Conservation (phyloP, 2,888 invertebrate species). For the Coecobrya sp. region DNA sequence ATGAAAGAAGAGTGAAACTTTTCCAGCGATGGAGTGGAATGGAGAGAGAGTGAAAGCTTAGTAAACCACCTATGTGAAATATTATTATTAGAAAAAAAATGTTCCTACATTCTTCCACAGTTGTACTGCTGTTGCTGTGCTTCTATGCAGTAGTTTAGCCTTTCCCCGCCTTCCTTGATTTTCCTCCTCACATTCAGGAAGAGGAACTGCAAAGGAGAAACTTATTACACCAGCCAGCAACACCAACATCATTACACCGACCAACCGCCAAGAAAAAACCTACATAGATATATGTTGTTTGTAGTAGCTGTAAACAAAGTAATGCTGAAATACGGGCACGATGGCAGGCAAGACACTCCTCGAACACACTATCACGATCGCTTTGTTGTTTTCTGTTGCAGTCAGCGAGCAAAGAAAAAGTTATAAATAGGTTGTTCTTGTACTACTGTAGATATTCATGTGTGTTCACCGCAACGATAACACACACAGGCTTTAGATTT, state of each 20-base stretch:
- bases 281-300: too few relatives aligned
- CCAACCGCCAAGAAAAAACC: neutral
- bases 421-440: slow-evolving; percentile 16
- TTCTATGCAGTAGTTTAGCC: slow-evolving; percentile 38
- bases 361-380: slow-evolving; percentile 5
- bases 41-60: neutral
- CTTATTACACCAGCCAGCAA: slow-evolving; percentile 22
- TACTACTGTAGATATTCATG: slow-evolving; percentile 9
- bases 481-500: neutral
- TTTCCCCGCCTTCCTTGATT: slow-evolving; percentile 59
- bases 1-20: slow-evolving; percentile 24
- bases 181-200: slow-evolving; percentile 53
- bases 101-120: neutral
- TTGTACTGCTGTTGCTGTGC: neutral
- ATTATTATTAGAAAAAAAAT: slow-evolving; percentile 25
- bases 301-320: slow-evolving; percentile 25
- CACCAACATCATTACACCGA: slow-evolving; percentile 31
- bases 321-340: slow-evolving; percentile 24
- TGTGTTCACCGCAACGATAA: slow-evolving; percentile 1
- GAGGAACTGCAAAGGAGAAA: slow-evolving; percentile 50
- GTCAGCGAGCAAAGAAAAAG: slow-evolving; percentile 6
- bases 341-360: slow-evolving; percentile 3
- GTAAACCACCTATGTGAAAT: slow-evolving; percentile 50
- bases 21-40: neutral
- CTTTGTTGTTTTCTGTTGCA: neutral